A percentile compares a stretch with the other conserved stretches of the same genome.
These are phyloP conservation scores for Pterocles gutturalis DNA, from an alignment of 2,113 vertebrate genomes.

Conservation along the genomic window DNA sequence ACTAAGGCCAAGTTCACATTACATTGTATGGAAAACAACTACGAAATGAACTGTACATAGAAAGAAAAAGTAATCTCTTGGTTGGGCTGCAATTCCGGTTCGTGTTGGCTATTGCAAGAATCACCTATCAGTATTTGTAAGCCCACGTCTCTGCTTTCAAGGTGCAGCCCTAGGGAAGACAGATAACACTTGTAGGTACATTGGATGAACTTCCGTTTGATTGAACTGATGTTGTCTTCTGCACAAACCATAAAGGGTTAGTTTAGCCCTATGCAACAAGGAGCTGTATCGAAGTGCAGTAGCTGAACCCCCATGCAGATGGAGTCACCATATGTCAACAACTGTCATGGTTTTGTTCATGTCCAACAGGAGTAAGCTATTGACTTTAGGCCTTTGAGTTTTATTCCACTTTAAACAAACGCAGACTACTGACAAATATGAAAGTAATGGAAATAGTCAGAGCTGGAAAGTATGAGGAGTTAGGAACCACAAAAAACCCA, in stretches of 20 bases:
- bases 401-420: not conserved
- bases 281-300: not conserved
- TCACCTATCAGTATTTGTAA: not conserved
- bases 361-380: not conserved
- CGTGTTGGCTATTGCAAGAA: not conserved
- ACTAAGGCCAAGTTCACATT: not conserved
- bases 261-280: not conserved
- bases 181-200: not conserved
- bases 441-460: not conserved
- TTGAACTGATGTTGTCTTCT: not conserved
- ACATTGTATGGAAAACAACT: not conserved
- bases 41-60: not conserved
- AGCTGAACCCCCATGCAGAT: not conserved
- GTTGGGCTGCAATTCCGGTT: not conserved
- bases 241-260: not conserved
- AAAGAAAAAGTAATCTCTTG: not conserved
- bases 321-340: not conserved
- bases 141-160: not conserved
- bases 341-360: not conserved
- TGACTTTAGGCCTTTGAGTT: not conserved
- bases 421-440: not conserved
- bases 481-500: not conserved
- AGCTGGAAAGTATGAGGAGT: not conserved
- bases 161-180: not conserved
- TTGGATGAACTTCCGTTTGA: not conserved